Evolutionary conservation across 2,797 vertebrate genomes (phyloP), one percentile per base, ranked within the genome.

Genomic region (Nyctibius grandis): DNA sequence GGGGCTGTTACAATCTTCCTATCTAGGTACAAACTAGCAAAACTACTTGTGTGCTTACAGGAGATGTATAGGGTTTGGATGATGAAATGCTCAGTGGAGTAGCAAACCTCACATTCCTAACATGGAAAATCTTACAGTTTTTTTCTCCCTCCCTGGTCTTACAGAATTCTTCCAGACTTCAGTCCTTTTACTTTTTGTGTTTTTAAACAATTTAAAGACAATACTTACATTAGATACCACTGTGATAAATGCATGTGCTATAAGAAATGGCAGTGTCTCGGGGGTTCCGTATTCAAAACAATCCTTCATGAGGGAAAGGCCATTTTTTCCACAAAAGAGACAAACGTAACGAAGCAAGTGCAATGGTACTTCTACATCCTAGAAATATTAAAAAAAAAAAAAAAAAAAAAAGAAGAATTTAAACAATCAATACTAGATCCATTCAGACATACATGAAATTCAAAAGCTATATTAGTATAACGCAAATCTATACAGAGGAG

Each of bases 291-390:
- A 98, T 97, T 99, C 99, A 47, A 99, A 99, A 96, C 99, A 99
- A 96, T 99, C 99, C 98, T 99, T 99, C 99, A 99, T 99, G 95
- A 99, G 99, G 79, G 99, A 99, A 96, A 99, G 99, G 88, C 99
- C 99, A 67, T 99, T 99, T 97, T 99, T 99, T 69, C 99, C 99
- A 89, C 99, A 99, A 98, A 99, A 99, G 88, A 99, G 97, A 96
- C 99, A 99, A 86, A 99, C 99, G 50, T 99, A 99, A 47, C 99
- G 99, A 97, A 99, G 99, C 98, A 99, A 98, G 97, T 99, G 99
- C 97, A 99, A 98, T 6, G 99, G 99, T 64, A 99, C 99, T 98
- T 99, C 99, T 97, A 99, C 99, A 85, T 99, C 99, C 99, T 99
- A 93, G 29, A 48, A 60, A 78, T 12, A 70, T 23, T 86, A 23